Evolutionary conservation across 2,113 vertebrate species (phyloP), one percentile per base, ranked within the genome.

Genomic region (Polypterus bichir): DNA sequence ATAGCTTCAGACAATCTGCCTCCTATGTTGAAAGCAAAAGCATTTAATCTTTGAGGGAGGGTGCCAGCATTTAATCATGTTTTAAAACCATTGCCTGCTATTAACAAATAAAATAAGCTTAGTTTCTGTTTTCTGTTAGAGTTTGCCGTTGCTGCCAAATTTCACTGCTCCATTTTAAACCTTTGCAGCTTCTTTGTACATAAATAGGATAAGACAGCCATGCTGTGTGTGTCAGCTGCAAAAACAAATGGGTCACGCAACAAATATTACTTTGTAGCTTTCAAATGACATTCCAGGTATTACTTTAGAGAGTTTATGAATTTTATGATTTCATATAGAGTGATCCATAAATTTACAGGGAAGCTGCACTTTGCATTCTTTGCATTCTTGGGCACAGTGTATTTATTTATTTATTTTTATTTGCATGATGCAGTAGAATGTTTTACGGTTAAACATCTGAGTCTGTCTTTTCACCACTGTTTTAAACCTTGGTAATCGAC

Each of bases 71-170:
- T 62, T 46, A 8, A 63, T 57, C 53, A 4, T 6, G 44, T n/a
- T 58, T 49, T 58, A 53, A 57, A 61, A 49, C 48, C 27, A 52
- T 48, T 47, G 54, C 62, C 64, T 65, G 54, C 47, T 9, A 56
- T 51, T 65, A 59, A 61, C 52, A 62, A 59, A 59, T 7, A 46
- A 57, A 57, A 56, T 49, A 44, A 4, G 11, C 47, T 11, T 6
- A 6, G 52, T 44, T 27, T 64, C 57, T 56, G 54, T 62, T 66
- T 57, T 57, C 47, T 27, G 27, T 65, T 56, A 60, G 47, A 9
- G 51, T 54, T 46, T 27, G 49, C 64, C 8, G 5, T 44, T 47
- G 59, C 59, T 65, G 64, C 51, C 52, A 65, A 54, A 56, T 48
- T 9, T 45, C 56, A 45, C 59, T 65, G 53, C 11, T 55, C 3